These are phyloP conservation scores for Cartodere bifasciata DNA, from an alignment of 2,888 invertebrate genomes.

Conservation along the genomic window DNA sequence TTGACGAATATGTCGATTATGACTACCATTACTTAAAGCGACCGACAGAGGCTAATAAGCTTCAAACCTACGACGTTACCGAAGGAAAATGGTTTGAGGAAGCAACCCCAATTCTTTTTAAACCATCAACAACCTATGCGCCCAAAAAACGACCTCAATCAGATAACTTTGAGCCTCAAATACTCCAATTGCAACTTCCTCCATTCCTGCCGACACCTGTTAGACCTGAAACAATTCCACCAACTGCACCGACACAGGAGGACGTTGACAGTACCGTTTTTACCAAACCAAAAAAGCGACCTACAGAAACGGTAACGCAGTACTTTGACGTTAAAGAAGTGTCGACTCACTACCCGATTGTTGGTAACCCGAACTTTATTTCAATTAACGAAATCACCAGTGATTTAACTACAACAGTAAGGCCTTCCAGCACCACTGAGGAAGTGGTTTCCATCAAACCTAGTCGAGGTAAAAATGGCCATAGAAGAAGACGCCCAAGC, in stretches of 20 bases:
- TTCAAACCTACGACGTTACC: conserved; percentile 33
- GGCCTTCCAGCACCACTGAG: conserved; percentile 21
- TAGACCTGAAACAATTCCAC: conserved; percentile 25
- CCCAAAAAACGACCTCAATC: conserved; percentile 4
- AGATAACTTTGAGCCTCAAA: conserved; percentile 1
- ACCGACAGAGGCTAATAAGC: conserved; percentile 19
- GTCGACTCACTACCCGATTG: conserved; percentile 34
- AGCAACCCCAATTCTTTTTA: conserved; percentile 8
- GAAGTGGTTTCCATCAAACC: conserved; percentile 15
- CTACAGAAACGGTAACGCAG: conserved; percentile 12
- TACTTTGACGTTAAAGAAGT: conserved; percentile 33
- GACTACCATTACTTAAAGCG: conserved; percentile 18
- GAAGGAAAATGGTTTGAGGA: conserved; percentile 25
- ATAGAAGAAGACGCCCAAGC: conserved; percentile 17
- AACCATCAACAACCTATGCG: conserved; percentile 1
- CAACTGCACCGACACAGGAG: conserved; percentile 31
- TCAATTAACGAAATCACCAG: conserved; percentile 2
- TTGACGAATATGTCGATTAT: conserved; percentile 21
- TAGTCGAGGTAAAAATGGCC: conserved; percentile 5
- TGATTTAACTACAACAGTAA: conserved; percentile 15
- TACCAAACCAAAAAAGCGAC: conserved; percentile 17
- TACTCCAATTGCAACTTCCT: conserved; percentile 20
- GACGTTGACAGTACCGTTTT: conserved; percentile 33
- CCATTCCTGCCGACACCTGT: conserved; percentile 33
- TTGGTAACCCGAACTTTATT: conserved; percentile 22